Conservation (phyloP, 2,888 invertebrate species). For the Agrochola lychnidis region DNA sequence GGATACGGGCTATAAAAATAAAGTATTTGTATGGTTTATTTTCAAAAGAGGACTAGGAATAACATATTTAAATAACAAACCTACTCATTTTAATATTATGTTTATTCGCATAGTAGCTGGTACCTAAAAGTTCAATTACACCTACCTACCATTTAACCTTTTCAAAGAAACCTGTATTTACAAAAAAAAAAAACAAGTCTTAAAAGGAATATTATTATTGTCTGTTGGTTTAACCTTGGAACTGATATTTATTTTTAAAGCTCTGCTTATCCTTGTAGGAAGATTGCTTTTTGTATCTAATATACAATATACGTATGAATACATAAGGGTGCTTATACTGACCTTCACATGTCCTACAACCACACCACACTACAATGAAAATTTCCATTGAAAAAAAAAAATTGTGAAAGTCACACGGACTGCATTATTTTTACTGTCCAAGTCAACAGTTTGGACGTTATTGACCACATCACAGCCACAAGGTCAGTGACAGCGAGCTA, state of each 20-base stretch:
- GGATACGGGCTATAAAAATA: no score
- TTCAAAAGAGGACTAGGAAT: not conserved
- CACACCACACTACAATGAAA: not conserved
- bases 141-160: not conserved
- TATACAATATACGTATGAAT: conserved; percentile 12
- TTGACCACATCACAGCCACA: not conserved
- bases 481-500: not conserved
- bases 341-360: not conserved
- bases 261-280: conserved; percentile 26
- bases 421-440: not conserved
- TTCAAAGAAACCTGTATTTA: not conserved
- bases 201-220: conserved; percentile 3
- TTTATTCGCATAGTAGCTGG: not conserved
- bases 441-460: not conserved
- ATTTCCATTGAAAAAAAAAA: no score
- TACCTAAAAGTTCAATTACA: not conserved
- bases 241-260: conserved; percentile 37
- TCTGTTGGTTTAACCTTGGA: conserved; percentile 19
- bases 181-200: conserved; percentile 18
- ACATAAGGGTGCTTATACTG: not conserved
- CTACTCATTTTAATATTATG: not conserved
- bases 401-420: not conserved
- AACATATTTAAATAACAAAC: not conserved
- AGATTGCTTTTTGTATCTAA: conserved; percentile 41
- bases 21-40: not conserved